Conservation (phyloP, 2,888 invertebrate species). For the Caenorhabditis wallacei region DNA sequence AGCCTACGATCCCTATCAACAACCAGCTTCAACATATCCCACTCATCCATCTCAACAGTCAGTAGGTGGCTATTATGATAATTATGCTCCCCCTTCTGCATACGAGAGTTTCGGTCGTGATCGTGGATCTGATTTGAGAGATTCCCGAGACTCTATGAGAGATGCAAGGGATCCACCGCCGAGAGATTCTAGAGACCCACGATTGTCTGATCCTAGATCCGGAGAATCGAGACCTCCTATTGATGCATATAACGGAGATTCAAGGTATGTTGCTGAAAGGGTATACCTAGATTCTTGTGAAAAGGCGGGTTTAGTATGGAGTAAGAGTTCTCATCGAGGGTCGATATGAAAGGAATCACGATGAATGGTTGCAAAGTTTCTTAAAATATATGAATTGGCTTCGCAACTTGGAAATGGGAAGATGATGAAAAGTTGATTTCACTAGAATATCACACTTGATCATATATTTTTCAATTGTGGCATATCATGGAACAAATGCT, state of each 20-base stretch:
- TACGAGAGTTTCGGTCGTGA: slow-evolving; percentile 29
- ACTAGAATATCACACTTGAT: too few species aligned
- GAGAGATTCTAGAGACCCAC: slow-evolving; percentile 22
- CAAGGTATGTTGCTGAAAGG: slow-evolving; percentile 37
- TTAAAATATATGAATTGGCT: too few species aligned
- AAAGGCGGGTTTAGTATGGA: neutral
- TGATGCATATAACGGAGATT: slow-evolving; percentile 38
- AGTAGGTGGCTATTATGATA: slow-evolving; percentile 32
- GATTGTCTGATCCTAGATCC: neutral
- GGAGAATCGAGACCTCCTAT: slow-evolving; percentile 2
- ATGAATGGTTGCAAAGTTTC: too few species aligned
- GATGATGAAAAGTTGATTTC: too few species aligned
- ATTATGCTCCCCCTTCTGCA: slow-evolving; percentile 20
- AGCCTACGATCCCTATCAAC: slow-evolving; percentile 44
- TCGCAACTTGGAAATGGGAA: too few species aligned
- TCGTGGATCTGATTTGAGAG: slow-evolving; percentile 32
- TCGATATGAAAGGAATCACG: too few species aligned
- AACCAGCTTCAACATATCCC: slow-evolving; percentile 26
- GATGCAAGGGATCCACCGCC: slow-evolving; percentile 14
- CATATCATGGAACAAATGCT: too few species aligned
- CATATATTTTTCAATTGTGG: too few species aligned
- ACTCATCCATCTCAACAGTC: slow-evolving; percentile 13
- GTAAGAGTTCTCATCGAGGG: neutral
- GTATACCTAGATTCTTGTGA: too few species aligned
- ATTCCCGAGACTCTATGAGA: slow-evolving; percentile 18